Conservation (phyloP, 2,113 vertebrate genomes). For the Oryzias curvinotus region DNA sequence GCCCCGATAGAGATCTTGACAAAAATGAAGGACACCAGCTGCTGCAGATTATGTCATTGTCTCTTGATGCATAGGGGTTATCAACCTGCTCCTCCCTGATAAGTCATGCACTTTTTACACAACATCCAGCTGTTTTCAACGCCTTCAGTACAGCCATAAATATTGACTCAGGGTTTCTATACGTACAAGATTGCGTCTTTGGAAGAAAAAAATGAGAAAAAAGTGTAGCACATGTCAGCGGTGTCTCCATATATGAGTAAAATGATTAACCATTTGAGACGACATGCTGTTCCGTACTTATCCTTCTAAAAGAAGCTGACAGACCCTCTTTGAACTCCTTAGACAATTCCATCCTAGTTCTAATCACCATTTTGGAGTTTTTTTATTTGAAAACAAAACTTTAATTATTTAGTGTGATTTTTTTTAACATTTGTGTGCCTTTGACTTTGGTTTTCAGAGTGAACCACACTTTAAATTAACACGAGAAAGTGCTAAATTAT, state of each 20-base stretch:
- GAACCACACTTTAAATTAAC: no score
- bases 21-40: background rate
- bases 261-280: background rate
- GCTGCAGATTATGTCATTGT: no score
- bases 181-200: background rate
- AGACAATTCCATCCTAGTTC: no score
- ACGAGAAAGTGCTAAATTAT: no score
- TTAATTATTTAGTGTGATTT: no score
- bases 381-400: no score
- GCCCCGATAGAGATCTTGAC: background rate
- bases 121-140: background rate
- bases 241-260: background rate
- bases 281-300: background rate
- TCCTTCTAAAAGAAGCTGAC: background rate
- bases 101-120: background rate
- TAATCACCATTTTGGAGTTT: no score
- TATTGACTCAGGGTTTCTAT: background rate
- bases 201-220: background rate
- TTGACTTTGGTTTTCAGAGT: no score
- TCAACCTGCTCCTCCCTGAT: no score
- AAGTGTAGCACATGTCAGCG: background rate
- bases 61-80: no score
- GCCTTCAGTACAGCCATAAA: constrained; percentile 20
- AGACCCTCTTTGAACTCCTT: no score
- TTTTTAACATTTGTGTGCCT: no score